phyloP scores from a whole-genome alignment of 64 coral and sea anemone genomes.

The Acropora tenuis region DNA sequence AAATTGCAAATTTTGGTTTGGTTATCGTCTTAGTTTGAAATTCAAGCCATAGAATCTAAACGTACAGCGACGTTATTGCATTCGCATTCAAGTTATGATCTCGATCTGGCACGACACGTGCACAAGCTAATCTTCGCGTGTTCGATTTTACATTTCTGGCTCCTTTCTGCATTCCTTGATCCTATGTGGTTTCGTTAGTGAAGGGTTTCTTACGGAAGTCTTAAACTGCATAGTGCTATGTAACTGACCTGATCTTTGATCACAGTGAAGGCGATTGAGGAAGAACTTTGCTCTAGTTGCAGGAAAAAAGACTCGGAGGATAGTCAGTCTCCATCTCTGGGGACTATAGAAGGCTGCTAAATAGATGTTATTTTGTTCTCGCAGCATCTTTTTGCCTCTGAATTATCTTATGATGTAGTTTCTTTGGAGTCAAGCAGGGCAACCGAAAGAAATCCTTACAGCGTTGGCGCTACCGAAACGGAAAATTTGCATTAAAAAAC shows the following conservation, averaged over 20 bases:
- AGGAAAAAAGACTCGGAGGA: not conserved
- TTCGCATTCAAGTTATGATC: not conserved
- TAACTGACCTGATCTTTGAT: slow-evolving; percentile 50
- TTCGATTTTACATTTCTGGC: not conserved
- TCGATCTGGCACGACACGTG: slow-evolving; percentile 5
- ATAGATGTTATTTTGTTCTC: slow-evolving; percentile 3
- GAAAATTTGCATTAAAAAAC: not conserved
- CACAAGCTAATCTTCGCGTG: not conserved
- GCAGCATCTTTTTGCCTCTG: slow-evolving; percentile 7
- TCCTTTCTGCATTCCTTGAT: not conserved
- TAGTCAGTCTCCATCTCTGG: not conserved
- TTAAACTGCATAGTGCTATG: not conserved
- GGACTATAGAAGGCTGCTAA: not conserved
- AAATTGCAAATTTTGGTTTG: not conserved
- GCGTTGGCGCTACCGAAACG: not conserved
- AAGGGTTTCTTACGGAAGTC: not conserved
- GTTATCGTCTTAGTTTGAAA: not conserved
- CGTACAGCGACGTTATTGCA: not conserved
- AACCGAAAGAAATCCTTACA: not conserved
- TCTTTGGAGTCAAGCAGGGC: slow-evolving; percentile 4
- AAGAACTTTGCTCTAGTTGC: not conserved
- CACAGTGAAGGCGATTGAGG: not conserved
- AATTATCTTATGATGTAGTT: slow-evolving; percentile 18
- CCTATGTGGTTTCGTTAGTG: not conserved
- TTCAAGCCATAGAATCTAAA: not conserved